Evolutionary conservation across 2,113 vertebrate species (phyloP).

Genomic region (Collichthys lucidus): DNA sequence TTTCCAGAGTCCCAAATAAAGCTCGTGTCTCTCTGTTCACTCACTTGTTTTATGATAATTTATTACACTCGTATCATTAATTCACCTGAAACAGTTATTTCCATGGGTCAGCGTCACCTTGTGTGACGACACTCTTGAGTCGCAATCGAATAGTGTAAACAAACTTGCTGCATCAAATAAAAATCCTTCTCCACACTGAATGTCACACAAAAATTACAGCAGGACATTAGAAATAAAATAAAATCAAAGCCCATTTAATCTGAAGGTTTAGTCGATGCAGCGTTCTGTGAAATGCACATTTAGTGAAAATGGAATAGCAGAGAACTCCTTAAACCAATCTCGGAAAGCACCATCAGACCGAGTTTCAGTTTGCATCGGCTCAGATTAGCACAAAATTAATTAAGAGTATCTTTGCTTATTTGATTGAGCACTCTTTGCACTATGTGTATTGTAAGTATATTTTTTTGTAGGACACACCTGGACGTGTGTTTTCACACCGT

Average conservation of each 20-base stretch:
- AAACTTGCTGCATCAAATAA: background rate
- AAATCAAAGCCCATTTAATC: slow-evolving; percentile 16
- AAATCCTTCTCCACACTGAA: background rate
- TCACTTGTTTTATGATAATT: slow-evolving; percentile 38
- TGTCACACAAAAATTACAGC: background rate
- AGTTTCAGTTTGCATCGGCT: background rate
- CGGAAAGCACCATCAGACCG: background rate
- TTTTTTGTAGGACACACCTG: background rate
- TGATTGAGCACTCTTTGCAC: background rate
- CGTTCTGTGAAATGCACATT: slow-evolving; percentile 20
- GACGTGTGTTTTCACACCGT: background rate
- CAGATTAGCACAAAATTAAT: slow-evolving; percentile 27
- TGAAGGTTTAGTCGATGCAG: slow-evolving; percentile 11
- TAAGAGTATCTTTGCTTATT: background rate
- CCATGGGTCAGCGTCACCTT: background rate
- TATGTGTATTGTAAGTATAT: background rate
- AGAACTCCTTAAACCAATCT: background rate
- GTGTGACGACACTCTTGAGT: background rate
- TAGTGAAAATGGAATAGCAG: slow-evolving; percentile 15
- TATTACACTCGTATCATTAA: slow-evolving; percentile 36
- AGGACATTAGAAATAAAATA: background rate
- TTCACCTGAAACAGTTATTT: background rate
- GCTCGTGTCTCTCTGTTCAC: slow-evolving; percentile 56
- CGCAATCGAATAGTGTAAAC: slow-evolving; percentile 29
- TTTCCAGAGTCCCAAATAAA: slow-evolving; percentile 78